Base-by-base conservation (phyloP, 2,888 invertebrate species). In the Gerosis bhagava region DNA sequence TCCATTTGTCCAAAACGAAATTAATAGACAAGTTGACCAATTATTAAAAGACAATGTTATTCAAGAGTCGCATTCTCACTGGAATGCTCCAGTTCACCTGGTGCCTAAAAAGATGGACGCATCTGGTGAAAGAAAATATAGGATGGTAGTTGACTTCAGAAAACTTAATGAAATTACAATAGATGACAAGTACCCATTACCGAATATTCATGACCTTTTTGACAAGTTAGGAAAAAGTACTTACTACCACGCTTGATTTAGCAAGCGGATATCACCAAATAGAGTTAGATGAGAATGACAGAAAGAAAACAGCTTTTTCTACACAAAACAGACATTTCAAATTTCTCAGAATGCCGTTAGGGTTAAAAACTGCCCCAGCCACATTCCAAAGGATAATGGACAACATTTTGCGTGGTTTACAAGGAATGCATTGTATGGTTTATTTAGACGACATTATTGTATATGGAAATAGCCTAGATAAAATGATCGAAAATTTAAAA, bases 331-430 rank as follows among this genome's bases (percentile, higher is more conserved):
- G 60, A 0, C 63, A 65, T 11, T 65, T 43, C 16, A 62, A 65
- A 49, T 66, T 65, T 11, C 17, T 25, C 0, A 31, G 62, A 5
- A 63, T 63, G 59, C 63, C 61, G 0, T 64, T 68, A 35, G 63
- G 63, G 0, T 21, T 65, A 10, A 58, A 54, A 26, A 57, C 50
- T 0, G 75, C 77, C 1, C 78, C 80, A 0, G 65, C 68, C 1
- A 74, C 75, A 0, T 77, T 80, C 40, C 76, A 77, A 56, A 37
- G 73, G 3, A 47, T 70, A 0, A 77, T 77, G 74, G 66, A 76
- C 28, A 63, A 56, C 41, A 62, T 78, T 0, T 45, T 79, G 5
- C 32, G 59, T 15, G 73, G 71, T 3, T 29, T 75, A 10, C 63
- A 63, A 54, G 66, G 65, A 0, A 48, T 58, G 3, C 58, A 66